Percentiles rank a stretch among this genome's conserved stretches.
Conservation (phyloP, 2,888 invertebrate genomes). For the Cremastinae sp. region DNA sequence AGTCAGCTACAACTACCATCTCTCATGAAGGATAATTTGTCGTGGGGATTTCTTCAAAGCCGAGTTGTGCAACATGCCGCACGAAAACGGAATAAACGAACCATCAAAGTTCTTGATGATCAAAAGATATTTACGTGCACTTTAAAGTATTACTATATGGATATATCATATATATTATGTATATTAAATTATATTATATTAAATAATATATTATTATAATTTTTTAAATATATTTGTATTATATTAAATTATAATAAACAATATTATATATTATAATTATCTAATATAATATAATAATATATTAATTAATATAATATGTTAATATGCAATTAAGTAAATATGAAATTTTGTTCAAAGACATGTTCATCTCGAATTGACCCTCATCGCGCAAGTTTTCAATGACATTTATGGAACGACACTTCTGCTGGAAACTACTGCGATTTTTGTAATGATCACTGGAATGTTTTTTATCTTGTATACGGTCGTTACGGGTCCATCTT, state of each 20-base stretch:
- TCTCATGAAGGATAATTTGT: neutral
- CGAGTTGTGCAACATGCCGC: no score
- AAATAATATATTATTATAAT: no score
- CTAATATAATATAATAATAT: neutral
- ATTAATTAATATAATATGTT: neutral
- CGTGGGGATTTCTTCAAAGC: neutral
- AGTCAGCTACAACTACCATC: no score
- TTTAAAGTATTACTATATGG: no score
- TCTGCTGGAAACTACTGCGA: constrained; percentile 39
- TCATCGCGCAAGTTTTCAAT: constrained; percentile 26
- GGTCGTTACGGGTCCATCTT: neutral
- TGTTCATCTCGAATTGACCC: constrained; percentile 48
- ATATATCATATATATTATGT: no score
- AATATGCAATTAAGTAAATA: neutral
- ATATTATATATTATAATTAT: neutral
- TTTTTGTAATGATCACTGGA: constrained; percentile 43
- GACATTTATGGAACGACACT: constrained; percentile 29
- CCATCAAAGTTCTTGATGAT: no score
- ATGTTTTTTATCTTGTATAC: constrained; percentile 33
- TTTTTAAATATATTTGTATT: no score
- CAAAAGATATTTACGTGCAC: no score
- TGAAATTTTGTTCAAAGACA: constrained; percentile 54
- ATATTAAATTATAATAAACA: no score
- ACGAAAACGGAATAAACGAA: no score
- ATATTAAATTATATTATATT: no score